These are phyloP conservation scores for Chloropsis hardwickii DNA, from an alignment of 2,113 vertebrate species.

Conservation along the genomic window DNA sequence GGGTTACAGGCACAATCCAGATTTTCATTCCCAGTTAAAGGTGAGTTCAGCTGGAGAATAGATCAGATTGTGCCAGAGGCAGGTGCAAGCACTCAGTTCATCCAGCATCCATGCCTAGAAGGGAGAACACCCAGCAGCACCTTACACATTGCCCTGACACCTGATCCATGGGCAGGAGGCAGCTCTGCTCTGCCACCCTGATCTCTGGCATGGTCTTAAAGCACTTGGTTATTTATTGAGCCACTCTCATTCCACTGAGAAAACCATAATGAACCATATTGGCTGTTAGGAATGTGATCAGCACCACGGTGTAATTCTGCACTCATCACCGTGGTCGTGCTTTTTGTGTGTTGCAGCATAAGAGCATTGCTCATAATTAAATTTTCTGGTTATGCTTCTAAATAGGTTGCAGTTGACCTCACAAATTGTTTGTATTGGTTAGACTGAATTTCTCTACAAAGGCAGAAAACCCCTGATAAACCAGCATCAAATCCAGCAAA, in stretches of 20 bases:
- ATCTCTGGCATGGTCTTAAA: background rate
- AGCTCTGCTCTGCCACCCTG: background rate
- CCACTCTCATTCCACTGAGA: background rate
- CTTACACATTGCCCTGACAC: background rate
- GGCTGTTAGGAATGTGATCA: background rate
- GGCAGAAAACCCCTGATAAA: background rate
- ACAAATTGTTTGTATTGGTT: background rate
- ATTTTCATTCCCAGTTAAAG: background rate
- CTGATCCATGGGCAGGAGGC: background rate
- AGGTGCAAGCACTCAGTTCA: background rate
- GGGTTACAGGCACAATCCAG: background rate
- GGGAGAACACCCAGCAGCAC: background rate
- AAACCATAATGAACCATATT: accelerated
- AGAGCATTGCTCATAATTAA: background rate
- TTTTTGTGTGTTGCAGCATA: background rate
- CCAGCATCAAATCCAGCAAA: background rate
- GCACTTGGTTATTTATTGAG: background rate
- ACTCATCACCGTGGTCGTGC: accelerated
- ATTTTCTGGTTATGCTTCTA: background rate
- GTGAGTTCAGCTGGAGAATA: background rate
- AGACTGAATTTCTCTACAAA: background rate
- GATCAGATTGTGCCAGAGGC: background rate
- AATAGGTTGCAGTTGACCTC: background rate
- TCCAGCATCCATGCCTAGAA: background rate
- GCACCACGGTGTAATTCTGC: background rate